Evolutionary conservation across 2,113 vertebrate species (phyloP).

Genomic region (Myotis brandtii): DNA sequence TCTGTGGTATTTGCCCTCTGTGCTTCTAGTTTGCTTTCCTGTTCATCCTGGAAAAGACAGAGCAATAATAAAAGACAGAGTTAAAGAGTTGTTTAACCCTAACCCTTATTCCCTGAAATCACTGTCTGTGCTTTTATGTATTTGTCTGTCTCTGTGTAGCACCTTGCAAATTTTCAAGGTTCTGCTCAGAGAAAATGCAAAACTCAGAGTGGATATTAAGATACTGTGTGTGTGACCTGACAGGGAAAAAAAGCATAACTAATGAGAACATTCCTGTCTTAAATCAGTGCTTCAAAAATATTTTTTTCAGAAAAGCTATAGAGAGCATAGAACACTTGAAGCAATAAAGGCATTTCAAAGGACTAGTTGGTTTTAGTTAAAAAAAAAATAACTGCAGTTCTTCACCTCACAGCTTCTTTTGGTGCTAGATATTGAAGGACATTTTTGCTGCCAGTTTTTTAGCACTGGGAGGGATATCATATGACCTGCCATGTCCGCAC

Average conservation of each 20-base stretch:
- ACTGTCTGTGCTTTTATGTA: background rate
- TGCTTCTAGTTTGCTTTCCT: constrained; percentile 66
- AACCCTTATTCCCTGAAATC: constrained; percentile 67
- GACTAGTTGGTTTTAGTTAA: constrained; percentile 63
- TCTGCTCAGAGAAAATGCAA: constrained; percentile 46
- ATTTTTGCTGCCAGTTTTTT: constrained; percentile 35
- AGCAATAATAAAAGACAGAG: constrained; percentile 20
- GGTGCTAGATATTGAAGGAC: constrained; percentile 28
- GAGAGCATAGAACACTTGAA: constrained; percentile 53
- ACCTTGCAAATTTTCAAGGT: constrained; percentile 44
- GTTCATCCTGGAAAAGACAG: constrained; percentile 64
- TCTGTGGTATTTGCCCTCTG: background rate
- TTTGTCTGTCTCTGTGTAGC: background rate
- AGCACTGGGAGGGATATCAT: constrained; percentile 10
- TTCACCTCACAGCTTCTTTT: constrained; percentile 34
- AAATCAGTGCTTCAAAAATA: constrained; percentile 55
- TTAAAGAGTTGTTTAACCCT: constrained; percentile 66
- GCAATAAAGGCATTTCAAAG: constrained; percentile 27
- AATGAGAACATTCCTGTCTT: constrained; percentile 24
- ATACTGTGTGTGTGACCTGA: constrained; percentile 50
- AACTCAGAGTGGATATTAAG: background rate
- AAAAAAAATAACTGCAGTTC: constrained; percentile 50
- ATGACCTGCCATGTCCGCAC: background rate
- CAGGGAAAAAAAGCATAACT: background rate
- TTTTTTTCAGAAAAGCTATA: background rate